Evolutionary conservation across 2,797 vertebrate species (phyloP), one percentile per base, ranked within the genome.

Genomic region (Spondyliosoma cantharus): DNA sequence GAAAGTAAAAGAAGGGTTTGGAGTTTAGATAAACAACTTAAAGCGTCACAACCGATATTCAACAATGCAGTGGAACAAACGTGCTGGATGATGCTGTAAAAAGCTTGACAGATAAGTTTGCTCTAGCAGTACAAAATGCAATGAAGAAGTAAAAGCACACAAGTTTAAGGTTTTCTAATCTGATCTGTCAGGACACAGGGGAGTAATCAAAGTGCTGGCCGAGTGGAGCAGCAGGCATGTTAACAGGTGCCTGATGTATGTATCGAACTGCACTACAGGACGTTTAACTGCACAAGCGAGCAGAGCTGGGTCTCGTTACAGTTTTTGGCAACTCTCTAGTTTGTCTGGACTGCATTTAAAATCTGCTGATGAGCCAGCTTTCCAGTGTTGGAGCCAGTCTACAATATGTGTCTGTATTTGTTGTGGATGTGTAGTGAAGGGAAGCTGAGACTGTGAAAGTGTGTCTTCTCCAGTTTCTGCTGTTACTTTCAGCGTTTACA

Each of bases 261-360:
- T 71, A 60, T 32, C 24, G 24, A 48, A 80, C 52, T 58, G 5
- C n/a, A 54, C 60, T 50, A 56, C 50, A 81, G 46, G 63, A 50
- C 8, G 2, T 50, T 69, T 11, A 76, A 81, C 66, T 80, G 82
- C 60, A 74, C 37, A 19, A 65, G 37, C 62, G 65, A 78, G 61
- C 22, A 49, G 46, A 63, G 49, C 85, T 74, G 72, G 69, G 52
- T 19, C 74, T 69, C 20, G n/a, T 77, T 80, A 60, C 45, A 52
- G n/a, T 29, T 74, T 49, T 25, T 87, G 78, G 86, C 84, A 71
- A 4, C 56, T 19, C 7, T 48, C 12, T 45, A 3, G 25, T 57
- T 78, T 49, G 86, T 86, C 87, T 90, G 86, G 78, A 80, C 65
- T 59, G 65, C 25, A 32, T 90, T 84, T 81, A 64, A 59, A 82